phyloP scores from a whole-genome alignment of 2,113 vertebrate genomes.

The Porphyrio hochstetteri region DNA sequence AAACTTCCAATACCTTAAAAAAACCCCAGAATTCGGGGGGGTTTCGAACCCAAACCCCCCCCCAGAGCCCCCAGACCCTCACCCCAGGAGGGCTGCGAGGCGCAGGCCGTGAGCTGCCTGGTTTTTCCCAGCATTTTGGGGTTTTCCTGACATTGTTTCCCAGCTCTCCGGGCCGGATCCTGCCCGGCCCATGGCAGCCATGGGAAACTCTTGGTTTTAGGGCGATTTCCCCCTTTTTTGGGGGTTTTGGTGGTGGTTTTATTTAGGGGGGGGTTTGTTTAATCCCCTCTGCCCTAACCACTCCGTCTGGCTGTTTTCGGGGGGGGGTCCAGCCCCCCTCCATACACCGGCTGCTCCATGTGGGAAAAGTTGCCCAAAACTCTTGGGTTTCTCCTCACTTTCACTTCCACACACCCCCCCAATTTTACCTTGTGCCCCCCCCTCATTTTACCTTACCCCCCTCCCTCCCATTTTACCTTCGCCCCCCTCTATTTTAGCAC shows the following conservation, averaged over 20 bases:
- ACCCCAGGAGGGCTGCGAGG: too few relatives aligned
- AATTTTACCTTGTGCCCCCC: background rate
- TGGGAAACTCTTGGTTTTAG: background rate
- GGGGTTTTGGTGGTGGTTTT: background rate
- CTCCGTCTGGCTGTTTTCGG: background rate
- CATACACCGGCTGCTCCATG: accelerated
- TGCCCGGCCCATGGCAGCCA: background rate
- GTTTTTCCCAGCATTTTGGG: background rate
- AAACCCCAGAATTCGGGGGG: too few relatives aligned
- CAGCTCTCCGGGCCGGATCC: background rate
- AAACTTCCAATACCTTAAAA: too few relatives aligned
- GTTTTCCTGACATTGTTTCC: slow-evolving; percentile 64
- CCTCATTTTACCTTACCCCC: background rate
- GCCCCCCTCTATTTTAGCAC: too few relatives aligned
- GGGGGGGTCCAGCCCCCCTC: background rate
- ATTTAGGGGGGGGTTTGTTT: background rate
- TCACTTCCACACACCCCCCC: accelerated
- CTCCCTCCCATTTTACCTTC: too few relatives aligned
- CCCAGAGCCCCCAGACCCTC: too few relatives aligned
- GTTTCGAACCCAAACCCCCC: too few relatives aligned
- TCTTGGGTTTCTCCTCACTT: background rate
- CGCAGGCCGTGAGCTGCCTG: background rate
- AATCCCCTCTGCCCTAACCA: accelerated
- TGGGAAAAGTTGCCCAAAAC: background rate
- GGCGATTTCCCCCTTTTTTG: background rate